phyloP scores from a whole-genome alignment of 2,797 vertebrate species.

The Urophycis tenuis region DNA sequence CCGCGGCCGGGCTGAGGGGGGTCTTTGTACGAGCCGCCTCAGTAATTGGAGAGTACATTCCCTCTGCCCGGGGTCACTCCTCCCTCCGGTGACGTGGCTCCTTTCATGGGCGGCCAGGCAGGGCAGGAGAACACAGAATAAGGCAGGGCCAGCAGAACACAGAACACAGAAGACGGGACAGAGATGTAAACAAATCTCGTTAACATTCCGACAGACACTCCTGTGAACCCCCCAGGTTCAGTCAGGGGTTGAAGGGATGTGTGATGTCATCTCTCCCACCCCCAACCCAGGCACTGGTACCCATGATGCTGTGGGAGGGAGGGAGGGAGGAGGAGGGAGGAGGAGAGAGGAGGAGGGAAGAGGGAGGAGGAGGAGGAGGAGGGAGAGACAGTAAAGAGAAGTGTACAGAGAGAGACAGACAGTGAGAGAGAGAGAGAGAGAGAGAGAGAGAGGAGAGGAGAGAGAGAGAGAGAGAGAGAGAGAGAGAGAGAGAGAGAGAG shows the following conservation, averaged over 20 bases:
- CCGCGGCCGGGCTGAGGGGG: too few relatives aligned
- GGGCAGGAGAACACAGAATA: slow-evolving; percentile 1
- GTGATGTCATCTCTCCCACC: background rate
- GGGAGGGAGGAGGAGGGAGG: too few relatives aligned
- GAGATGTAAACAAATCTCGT: slow-evolving; percentile 71
- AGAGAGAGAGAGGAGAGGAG: too few relatives aligned
- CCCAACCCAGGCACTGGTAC: too few relatives aligned
- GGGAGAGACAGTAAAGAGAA: too few relatives aligned
- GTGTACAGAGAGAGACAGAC: too few relatives aligned
- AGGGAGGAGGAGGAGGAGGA: too few relatives aligned
- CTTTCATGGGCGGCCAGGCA: background rate
- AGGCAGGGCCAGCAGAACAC: slow-evolving; percentile 28
- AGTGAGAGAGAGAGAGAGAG: too few relatives aligned
- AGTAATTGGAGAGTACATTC: background rate
- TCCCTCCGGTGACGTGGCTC: background rate
- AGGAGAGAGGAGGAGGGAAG: too few relatives aligned
- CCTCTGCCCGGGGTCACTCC: background rate
- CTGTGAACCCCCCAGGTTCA: background rate
- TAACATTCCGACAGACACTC: slow-evolving; percentile 72
- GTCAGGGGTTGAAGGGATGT: background rate
- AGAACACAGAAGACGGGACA: slow-evolving; percentile 38
- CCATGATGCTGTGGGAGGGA: too few relatives aligned
- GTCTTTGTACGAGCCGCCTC: background rate
- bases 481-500: too few relatives aligned
- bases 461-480: too few relatives aligned